Percentiles rank a stretch among this genome's conserved stretches.
These are phyloP conservation scores for Caranx melampygus DNA, from an alignment of 2,113 vertebrate species.

Conservation along the genomic window DNA sequence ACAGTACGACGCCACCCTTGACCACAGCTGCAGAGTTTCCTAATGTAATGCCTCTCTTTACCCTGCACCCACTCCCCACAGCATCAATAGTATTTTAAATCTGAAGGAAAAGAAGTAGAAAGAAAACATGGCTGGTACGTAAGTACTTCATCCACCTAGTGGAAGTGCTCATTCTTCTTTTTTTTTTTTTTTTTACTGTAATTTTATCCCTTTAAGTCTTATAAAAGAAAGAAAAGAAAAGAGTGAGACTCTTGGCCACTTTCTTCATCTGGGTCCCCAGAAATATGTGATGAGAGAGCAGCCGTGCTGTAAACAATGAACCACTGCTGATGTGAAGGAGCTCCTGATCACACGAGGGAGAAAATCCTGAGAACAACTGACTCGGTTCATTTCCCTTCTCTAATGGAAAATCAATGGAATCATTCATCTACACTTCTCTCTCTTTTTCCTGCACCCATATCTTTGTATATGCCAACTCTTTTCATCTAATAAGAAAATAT, in stretches of 20 bases:
- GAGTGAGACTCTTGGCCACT: constrained; percentile 40
- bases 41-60: constrained; percentile 44
- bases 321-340: constrained; percentile 55
- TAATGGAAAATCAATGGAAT: constrained; percentile 54
- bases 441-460: constrained; percentile 21
- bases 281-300: constrained; percentile 43
- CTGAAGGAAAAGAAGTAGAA: not conserved
- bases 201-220: constrained; percentile 65
- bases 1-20: constrained; percentile 12
- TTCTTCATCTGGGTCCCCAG: constrained; percentile 64
- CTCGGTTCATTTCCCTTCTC: constrained; percentile 37
- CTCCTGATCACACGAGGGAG: constrained; percentile 43
- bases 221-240: constrained; percentile 32
- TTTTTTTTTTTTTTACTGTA: not conserved
- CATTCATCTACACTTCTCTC: constrained; percentile 17
- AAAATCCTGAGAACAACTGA: constrained; percentile 60
- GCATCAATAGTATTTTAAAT: constrained; percentile 26
- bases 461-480: constrained; percentile 57
- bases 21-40: constrained; percentile 16
- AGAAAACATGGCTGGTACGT: constrained; percentile 46
- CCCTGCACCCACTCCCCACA: constrained; percentile 23
- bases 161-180: constrained; percentile 53
- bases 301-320: constrained; percentile 66
- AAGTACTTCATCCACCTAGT: constrained; percentile 46
- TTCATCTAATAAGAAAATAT: constrained; percentile 95